A percentile compares a stretch with the other conserved stretches of the same genome.
phyloP scores from a whole-genome alignment of 2,113 vertebrate species.

The Thamnophis sirtalis region DNA sequence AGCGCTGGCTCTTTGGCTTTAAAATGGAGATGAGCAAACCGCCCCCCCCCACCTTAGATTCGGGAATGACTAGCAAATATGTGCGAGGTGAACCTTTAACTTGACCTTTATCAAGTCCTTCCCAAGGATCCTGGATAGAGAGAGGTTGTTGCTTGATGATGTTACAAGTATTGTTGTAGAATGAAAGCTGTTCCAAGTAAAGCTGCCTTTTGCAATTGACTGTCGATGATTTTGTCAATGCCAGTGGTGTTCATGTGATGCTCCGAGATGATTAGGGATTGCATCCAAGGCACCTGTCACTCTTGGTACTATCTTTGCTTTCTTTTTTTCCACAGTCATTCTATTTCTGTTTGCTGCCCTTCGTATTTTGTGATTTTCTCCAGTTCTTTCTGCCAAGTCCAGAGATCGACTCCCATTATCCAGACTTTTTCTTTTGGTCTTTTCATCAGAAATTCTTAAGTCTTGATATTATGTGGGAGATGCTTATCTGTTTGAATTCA shows the following conservation, averaged over 20 bases:
- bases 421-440: background rate
- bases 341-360: background rate
- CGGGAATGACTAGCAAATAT: no score
- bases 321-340: background rate
- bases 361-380: background rate
- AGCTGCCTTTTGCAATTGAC: background rate
- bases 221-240: background rate
- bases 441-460: background rate
- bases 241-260: background rate
- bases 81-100: no score
- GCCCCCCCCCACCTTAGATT: no score
- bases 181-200: background rate
- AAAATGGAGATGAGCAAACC: no score
- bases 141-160: background rate
- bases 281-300: background rate
- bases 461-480: background rate
- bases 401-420: background rate
- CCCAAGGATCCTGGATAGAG: background rate
- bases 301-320: background rate
- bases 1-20: no score
- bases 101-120: no score
- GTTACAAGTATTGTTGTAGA: background rate
- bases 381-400: background rate
- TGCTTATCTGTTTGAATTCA: background rate
- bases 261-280: background rate